Conservation (phyloP, 2,113 vertebrate species). For the Pundamilia nyererei region DNA sequence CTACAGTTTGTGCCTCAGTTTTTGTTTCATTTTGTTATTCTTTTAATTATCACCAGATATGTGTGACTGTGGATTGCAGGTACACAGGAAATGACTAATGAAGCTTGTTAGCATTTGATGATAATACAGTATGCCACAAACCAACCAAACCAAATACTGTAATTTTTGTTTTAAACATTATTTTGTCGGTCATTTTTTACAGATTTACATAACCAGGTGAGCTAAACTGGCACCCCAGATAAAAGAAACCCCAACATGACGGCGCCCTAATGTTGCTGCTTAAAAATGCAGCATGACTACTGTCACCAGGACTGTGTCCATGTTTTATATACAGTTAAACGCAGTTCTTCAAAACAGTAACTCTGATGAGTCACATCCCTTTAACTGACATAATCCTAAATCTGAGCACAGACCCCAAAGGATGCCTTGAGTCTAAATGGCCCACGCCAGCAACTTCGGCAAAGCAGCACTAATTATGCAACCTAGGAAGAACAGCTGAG, state of each 20-base stretch:
- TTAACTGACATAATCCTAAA: background rate
- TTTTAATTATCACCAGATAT: background rate
- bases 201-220: background rate
- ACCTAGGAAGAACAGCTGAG: background rate
- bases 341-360: background rate
- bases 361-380: background rate
- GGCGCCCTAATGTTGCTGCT: background rate
- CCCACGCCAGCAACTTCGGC: background rate
- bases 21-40: background rate
- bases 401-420: background rate
- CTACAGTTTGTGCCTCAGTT: background rate
- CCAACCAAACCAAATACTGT: background rate
- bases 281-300: background rate
- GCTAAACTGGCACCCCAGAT: background rate
- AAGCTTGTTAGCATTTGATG: background rate
- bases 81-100: background rate
- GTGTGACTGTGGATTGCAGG: background rate
- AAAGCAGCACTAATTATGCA: background rate
- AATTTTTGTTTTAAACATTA: background rate
- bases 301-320: background rate
- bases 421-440: background rate
- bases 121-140: background rate
- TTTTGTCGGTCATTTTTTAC: background rate
- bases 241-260: background rate
- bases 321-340: background rate